phyloP scores from a whole-genome alignment of 2,888 invertebrate genomes.

The Terebella lapidaria region DNA sequence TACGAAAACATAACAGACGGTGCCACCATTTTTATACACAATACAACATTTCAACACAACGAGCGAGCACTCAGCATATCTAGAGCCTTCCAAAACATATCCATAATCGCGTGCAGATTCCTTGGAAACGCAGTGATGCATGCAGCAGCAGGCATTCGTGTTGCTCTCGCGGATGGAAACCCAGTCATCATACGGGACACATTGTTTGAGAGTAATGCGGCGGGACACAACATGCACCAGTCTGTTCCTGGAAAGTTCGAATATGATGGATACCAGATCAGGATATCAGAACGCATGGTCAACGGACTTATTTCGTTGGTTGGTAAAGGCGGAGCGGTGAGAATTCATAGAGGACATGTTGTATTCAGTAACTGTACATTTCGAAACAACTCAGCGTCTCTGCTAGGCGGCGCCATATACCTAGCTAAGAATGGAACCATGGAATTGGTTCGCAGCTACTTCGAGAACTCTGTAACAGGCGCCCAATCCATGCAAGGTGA shows the following conservation, averaged over 20 bases:
- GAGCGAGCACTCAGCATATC: constrained; percentile 18
- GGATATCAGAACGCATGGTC: constrained; percentile 6
- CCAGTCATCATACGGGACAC: constrained; percentile 5
- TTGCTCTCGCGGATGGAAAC: constrained; percentile 7
- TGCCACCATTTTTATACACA: constrained; percentile 2
- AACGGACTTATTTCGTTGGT: constrained; percentile 18
- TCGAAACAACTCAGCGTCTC: constrained; percentile 16
- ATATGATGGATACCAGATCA: constrained; percentile 9
- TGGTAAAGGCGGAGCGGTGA: constrained; percentile 20
- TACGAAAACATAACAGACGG: background rate
- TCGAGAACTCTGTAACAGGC: constrained; percentile 9
- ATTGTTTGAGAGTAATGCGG: constrained; percentile 9
- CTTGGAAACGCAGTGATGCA: constrained; percentile 14
- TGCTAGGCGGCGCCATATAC: constrained; percentile 18
- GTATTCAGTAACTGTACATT: constrained; percentile 12
- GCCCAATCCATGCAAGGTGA: constrained; percentile 16
- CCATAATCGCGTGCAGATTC: constrained; percentile 9
- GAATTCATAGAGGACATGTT: constrained; percentile 12
- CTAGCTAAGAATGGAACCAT: constrained; percentile 6
- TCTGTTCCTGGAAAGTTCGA: constrained; percentile 11
- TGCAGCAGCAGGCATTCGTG: constrained; percentile 15
- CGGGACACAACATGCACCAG: constrained; percentile 11
- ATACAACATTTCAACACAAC: constrained; percentile 12
- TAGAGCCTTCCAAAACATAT: constrained; percentile 4
- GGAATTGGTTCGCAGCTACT: background rate